phyloP scores from a whole-genome alignment of 2,113 vertebrate genomes.

The Motacilla tschutschensis region DNA sequence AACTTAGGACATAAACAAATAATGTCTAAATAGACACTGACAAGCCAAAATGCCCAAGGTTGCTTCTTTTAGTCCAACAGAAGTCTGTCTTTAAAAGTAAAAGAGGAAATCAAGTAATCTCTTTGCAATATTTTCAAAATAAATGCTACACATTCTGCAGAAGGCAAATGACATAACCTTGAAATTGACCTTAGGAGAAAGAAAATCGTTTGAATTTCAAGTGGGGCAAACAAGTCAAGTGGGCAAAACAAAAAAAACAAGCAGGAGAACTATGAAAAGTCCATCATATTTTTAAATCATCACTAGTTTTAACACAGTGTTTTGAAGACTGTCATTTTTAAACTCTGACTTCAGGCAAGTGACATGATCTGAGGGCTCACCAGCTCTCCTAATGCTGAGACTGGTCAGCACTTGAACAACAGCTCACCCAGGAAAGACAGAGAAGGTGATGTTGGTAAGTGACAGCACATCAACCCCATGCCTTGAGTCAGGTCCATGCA shows the following conservation, averaged over 20 bases:
- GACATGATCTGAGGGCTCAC: neutral
- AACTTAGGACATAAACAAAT: neutral
- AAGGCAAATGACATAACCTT: neutral
- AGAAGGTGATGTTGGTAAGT: neutral
- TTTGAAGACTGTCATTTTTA: neutral
- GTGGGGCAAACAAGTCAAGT: neutral
- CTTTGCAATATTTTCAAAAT: constrained; percentile 11
- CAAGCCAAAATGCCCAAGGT: constrained; percentile 11
- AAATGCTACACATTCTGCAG: neutral
- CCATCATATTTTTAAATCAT: neutral
- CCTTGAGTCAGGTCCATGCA: neutral
- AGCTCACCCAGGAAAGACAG: neutral
- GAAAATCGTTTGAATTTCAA: neutral
- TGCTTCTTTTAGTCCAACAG: neutral
- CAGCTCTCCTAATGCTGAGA: neutral
- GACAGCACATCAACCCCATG: neutral
- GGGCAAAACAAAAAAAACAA: neutral
- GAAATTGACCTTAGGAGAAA: neutral
- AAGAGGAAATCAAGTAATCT: neutral
- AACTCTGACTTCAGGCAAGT: neutral
- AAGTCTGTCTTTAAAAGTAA: neutral
- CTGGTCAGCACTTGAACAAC: neutral
- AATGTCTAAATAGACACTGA: neutral
- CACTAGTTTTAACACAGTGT: neutral
- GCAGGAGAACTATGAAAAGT: neutral